phyloP scores from a whole-genome alignment of 2,113 vertebrate species.

The Tamias sibiricus region DNA sequence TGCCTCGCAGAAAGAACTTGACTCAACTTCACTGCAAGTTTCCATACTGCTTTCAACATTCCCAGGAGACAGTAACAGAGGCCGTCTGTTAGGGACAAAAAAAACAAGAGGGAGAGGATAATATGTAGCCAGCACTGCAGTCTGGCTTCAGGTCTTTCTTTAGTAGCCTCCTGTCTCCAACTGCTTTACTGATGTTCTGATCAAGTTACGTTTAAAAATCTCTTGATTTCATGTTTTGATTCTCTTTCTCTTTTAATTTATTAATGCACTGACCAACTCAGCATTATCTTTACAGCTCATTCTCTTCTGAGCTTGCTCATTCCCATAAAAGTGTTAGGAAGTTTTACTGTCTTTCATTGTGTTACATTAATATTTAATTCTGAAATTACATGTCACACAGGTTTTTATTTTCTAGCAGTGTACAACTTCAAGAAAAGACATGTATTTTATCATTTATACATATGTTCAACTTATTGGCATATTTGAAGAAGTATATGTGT shows the following conservation, averaged over 20 bases:
- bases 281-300: slow-evolving; percentile 75
- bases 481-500: not conserved
- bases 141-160: slow-evolving; percentile 83
- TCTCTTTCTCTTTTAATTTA: slow-evolving; percentile 83
- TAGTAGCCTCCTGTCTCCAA: slow-evolving; percentile 79
- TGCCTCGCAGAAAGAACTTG: slow-evolving; percentile 82
- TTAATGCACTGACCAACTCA: slow-evolving; percentile 82
- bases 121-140: not conserved
- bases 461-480: not conserved
- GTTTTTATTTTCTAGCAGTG: slow-evolving; percentile 10
- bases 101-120: not conserved
- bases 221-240: slow-evolving; percentile 75
- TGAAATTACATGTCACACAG: slow-evolving; percentile 7
- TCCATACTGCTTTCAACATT: slow-evolving; percentile 85
- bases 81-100: slow-evolving; percentile 83
- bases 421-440: not conserved
- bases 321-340: slow-evolving; percentile 23
- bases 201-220: slow-evolving; percentile 85
- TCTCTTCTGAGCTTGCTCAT: slow-evolving; percentile 37
- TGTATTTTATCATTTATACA: slow-evolving; percentile 1
- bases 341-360: slow-evolving; percentile 26
- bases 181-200: slow-evolving; percentile 60
- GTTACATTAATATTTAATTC: slow-evolving; percentile 39
- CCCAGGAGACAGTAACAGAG: slow-evolving; percentile 85
- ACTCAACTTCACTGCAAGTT: slow-evolving; percentile 63